Evolutionary conservation across 2,113 vertebrate genomes (phyloP), one percentile per base, ranked within the genome.

Genomic region (Typhlomys cinereus): DNA sequence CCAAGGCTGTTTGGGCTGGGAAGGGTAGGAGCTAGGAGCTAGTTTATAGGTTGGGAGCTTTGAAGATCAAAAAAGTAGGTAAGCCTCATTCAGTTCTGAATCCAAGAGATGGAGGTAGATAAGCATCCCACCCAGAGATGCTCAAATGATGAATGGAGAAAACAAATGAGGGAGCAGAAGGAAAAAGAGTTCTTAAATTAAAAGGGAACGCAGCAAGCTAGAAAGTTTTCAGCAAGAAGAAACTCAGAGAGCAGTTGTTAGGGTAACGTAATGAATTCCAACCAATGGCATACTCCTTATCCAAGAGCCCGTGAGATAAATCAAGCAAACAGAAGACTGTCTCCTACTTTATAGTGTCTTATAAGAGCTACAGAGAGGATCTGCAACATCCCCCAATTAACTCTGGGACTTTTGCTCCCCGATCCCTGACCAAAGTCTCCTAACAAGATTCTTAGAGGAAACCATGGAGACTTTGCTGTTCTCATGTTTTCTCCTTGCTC

Each of bases 161-260:
- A n/a, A n/a, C n/a, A n/a, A 6, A 3, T 0, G 0, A 81, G 31
- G 41, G 78, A n/a, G 44, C n/a, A 27, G 23, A 27, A 39, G 18
- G 20, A 67, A 31, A 34, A 7, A 36, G 20, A 1, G 17, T 23
- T 57, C 31, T 31, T 12, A 52, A 75, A 66, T 12, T 11, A 36
- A 54, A 14, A 75, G n/a, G 52, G 18, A 89, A 59, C 48, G 73
- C 39, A 64, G 39, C 44, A 92, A 88, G 69, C 62, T 62, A 71
- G 36, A 46, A 76, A 50, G 71, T 71, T 59, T 90, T 88, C 62
- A 88, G 50, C 90, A 92, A 79, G 88, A 5, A 39, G 54, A 87
- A 85, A 80, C 17, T 91, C 34, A 21, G 76, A 48, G 67, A 62
- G 15, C 54, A 89, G 73, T 61, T 89, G 84, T 62, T 46, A 78